These are phyloP conservation scores for Achatina immaculata DNA, from an alignment of 1,140 invertebrate genomes.

Conservation along the genomic window DNA sequence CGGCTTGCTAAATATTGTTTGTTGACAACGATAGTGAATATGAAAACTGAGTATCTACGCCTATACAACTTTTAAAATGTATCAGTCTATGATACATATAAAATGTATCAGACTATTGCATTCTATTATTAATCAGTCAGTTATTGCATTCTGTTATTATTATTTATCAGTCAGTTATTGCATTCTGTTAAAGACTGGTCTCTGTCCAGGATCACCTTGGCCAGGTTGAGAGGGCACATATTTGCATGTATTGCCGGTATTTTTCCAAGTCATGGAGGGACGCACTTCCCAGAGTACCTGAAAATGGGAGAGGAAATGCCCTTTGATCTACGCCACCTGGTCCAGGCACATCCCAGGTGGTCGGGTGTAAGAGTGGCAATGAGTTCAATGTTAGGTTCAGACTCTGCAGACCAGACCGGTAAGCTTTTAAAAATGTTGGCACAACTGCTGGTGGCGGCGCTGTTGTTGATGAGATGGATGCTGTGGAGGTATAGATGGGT, in stretches of 20 bases:
- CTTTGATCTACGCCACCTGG: constrained; percentile 43
- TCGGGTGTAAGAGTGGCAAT: constrained; percentile 32
- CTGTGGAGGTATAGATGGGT: constrained; percentile 20
- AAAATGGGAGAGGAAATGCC: constrained; percentile 59
- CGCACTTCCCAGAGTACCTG: constrained; percentile 48
- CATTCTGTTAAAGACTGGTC: too few species aligned
- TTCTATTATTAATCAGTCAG: too few species aligned
- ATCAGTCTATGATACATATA: too few species aligned
- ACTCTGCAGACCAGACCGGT: neutral
- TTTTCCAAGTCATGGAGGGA: constrained; percentile 67
- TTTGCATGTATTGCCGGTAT: constrained; percentile 67
- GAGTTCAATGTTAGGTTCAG: constrained; percentile 26
- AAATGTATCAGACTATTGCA: too few species aligned
- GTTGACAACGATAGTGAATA: too few species aligned
- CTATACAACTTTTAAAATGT: too few species aligned
- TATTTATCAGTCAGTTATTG: too few species aligned
- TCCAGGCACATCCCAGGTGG: constrained; percentile 35
- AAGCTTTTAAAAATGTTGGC: constrained; percentile 7
- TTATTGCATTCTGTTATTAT: too few species aligned
- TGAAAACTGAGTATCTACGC: too few species aligned
- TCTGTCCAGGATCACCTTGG: too few species aligned
- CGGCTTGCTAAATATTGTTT: too few species aligned
- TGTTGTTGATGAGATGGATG: constrained; percentile 40
- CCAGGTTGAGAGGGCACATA: constrained; percentile 56
- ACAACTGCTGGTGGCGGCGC: constrained; percentile 19